These are phyloP conservation scores for Orchesella flavescens DNA, from an alignment of 2,888 invertebrate species.

Conservation along the genomic window DNA sequence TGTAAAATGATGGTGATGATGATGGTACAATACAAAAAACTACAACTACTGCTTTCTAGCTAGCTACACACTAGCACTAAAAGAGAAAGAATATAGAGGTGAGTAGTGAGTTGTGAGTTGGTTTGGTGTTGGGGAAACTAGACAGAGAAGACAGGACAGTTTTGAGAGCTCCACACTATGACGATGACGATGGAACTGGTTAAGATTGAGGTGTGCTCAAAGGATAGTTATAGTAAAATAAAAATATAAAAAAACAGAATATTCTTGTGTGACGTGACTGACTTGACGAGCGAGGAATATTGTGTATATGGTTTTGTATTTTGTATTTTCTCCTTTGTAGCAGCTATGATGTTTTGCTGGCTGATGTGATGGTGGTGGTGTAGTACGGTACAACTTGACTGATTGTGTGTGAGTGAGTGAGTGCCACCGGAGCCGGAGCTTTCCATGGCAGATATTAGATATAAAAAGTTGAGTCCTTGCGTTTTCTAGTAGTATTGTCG, in stretches of 20 bases:
- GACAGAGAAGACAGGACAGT: not conserved
- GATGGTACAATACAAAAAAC: too few species aligned
- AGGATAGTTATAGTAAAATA: not conserved
- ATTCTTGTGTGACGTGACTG: too few species aligned
- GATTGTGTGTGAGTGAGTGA: conserved; percentile 62
- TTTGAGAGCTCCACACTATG: not conserved
- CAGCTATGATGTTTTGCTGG: not conserved
- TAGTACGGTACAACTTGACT: conserved; percentile 53
- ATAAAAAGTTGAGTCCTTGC: conserved; percentile 19
- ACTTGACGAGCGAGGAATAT: too few species aligned
- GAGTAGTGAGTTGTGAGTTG: too few species aligned
- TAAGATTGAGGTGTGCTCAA: conserved; percentile 22
- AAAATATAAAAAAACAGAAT: too few species aligned
- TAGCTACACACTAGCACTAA: too few species aligned
- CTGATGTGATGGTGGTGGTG: not conserved
- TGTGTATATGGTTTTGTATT: too few species aligned
- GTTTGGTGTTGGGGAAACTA: not conserved
- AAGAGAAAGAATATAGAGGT: too few species aligned
- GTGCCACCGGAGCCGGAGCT: conserved; percentile 53
- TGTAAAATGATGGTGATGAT: conserved; percentile 3
- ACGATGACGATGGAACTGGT: conserved; percentile 14
- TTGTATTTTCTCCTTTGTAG: not conserved
- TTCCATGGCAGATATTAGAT: conserved; percentile 57
- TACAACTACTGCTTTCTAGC: too few species aligned
- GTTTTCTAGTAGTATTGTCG: conserved; percentile 28